Percentiles rank a stretch among this genome's conserved stretches.
Evolutionary conservation across 2,888 invertebrate genomes (phyloP).

Genomic region (Eugnorisma glareosa): DNA sequence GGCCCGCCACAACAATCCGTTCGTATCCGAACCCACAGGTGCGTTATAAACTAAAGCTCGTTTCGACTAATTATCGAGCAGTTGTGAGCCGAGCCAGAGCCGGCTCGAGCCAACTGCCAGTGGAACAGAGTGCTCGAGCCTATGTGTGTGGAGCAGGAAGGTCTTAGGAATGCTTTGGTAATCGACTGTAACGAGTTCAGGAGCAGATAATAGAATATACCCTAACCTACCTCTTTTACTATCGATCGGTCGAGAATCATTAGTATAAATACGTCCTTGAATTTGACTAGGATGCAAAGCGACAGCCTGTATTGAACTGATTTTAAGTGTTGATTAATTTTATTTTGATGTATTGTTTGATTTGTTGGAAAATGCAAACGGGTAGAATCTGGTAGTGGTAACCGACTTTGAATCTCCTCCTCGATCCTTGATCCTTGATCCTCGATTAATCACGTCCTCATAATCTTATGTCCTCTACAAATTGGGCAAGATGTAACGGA

Average conservation of each 20-base stretch:
- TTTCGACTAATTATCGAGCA: constrained; percentile 67
- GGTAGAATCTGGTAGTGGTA: background rate
- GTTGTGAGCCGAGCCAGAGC: constrained; percentile 47
- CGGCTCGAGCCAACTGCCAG: constrained; percentile 32
- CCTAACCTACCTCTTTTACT: no score
- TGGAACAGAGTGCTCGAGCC: background rate
- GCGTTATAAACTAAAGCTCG: constrained; percentile 60
- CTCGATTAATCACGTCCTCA: no score
- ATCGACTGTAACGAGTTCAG: background rate
- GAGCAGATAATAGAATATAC: background rate
- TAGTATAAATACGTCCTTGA: no score
- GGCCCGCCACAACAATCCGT: constrained; percentile 17
- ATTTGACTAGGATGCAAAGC: no score
- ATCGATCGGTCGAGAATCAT: no score
- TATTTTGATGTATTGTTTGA: background rate
- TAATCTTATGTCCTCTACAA: background rate
- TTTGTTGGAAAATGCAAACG: background rate
- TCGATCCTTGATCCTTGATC: no score
- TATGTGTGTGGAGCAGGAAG: constrained; percentile 15
- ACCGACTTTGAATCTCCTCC: background rate
- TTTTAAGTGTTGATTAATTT: background rate
- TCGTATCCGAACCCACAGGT: constrained; percentile 43
- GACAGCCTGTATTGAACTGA: no score
- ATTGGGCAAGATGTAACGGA: background rate
- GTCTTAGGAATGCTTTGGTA: background rate